A percentile compares a stretch with the other conserved stretches of the same genome.
Conservation (phyloP, 2,113 vertebrate species). For the Python bivittatus region DNA sequence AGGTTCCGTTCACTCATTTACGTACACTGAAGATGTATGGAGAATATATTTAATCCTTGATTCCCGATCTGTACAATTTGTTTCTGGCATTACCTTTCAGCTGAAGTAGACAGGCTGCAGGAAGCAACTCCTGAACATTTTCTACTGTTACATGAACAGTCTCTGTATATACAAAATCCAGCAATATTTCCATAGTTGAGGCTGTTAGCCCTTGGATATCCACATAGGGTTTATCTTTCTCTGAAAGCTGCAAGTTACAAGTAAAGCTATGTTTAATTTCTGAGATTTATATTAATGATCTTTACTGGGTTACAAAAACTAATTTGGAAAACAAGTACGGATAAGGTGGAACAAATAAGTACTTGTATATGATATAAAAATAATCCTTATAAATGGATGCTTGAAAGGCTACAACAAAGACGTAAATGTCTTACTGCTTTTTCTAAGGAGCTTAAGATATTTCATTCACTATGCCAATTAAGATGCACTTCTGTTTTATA, state of each 20-base stretch:
- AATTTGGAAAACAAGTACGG: background rate
- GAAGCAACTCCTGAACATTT: conserved; percentile 95
- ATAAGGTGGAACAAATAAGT: background rate
- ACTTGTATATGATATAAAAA: background rate
- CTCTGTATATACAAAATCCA: conserved; percentile 98
- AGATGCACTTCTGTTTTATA: background rate
- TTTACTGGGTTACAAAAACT: background rate
- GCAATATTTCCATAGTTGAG: conserved; percentile 97
- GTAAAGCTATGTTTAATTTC: conserved; percentile 26
- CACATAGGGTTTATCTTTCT: conserved; percentile 97
- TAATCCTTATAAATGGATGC: background rate
- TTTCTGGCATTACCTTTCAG: conserved; percentile 86
- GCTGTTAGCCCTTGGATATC: conserved; percentile 97
- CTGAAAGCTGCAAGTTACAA: conserved; percentile 82
- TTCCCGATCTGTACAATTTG: background rate
- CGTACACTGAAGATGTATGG: background rate
- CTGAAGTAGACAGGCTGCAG: conserved; percentile 94
- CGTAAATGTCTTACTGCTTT: background rate
- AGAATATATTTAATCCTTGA: background rate
- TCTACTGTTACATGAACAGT: conserved; percentile 97
- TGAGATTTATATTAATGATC: conserved; percentile 22
- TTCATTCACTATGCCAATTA: background rate
- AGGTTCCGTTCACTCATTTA: background rate
- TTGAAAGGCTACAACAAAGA: background rate
- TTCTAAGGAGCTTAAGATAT: background rate